Percentiles rank a stretch among this genome's conserved stretches.
These are phyloP conservation scores for Caprella mutica DNA, from an alignment of 2,888 invertebrate species.

Conservation along the genomic window DNA sequence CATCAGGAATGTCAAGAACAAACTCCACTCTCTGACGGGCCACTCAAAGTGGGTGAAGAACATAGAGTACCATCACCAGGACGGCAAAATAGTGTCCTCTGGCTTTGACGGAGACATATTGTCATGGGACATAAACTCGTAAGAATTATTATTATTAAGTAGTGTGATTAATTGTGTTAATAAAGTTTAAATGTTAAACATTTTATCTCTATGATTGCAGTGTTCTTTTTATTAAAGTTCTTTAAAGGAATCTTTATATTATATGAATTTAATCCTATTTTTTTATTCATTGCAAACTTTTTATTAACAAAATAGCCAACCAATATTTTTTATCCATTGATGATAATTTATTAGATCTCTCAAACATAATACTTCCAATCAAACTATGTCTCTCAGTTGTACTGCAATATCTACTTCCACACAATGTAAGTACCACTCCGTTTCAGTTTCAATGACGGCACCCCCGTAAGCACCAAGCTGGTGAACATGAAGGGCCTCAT, in stretches of 20 bases:
- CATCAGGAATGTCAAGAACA: constrained; percentile 65
- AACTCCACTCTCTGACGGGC: constrained; percentile 64
- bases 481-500: constrained; percentile 76
- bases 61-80: constrained; percentile 77
- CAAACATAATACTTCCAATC: too few relatives aligned
- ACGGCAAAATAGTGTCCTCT: constrained; percentile 74
- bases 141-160: too few relatives aligned
- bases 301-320: too few relatives aligned
- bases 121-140: constrained; percentile 86
- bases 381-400: too few relatives aligned
- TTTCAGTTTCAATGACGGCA: constrained; percentile 56
- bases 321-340: too few relatives aligned
- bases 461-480: constrained; percentile 63
- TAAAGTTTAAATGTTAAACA: too few relatives aligned
- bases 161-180: too few relatives aligned
- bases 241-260: background rate
- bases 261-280: background rate
- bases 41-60: constrained; percentile 95
- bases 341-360: too few relatives aligned
- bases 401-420: too few relatives aligned
- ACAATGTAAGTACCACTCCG: background rate
- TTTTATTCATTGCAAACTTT: background rate
- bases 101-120: constrained; percentile 88
- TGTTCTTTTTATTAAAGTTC: background rate
- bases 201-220: too few relatives aligned